Base-by-base conservation (phyloP, 2,888 invertebrate species). In the Exocentrus adspersus region DNA sequence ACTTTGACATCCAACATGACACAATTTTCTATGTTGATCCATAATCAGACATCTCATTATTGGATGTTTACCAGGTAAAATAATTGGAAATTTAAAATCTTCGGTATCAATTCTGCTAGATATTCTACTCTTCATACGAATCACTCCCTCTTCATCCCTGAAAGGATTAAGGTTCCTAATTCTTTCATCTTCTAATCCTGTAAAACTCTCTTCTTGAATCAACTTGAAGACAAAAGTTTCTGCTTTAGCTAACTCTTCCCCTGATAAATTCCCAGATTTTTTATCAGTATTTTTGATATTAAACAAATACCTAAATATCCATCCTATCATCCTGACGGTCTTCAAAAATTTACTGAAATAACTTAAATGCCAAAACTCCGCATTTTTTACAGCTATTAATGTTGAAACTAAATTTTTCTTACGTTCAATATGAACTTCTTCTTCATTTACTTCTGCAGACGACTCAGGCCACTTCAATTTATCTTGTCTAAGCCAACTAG, bases 401-500 rank as follows among this genome's bases (percentile, higher is more conserved):
- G 52, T 19, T 30, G 45, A 45, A n/a, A 45, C 37, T n/a, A 30
- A 51, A 30, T 21, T 60, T 2, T 21, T 28, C 45, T 52, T 60
- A 17, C 46, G 43, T 14, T 51, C 42, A 9, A 16, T 19, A 2
- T 30, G 52, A n/a, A 12, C 2, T 12, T 24, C 32, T 32, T 46
- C 32, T 37, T 57, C 37, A 30, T 48, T 14, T 20, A 46, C 9
- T 5, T 17, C 37, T 57, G 30, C 19, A 1, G 24, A 3, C 16
- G 16, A 12, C 1, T 16, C 1, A 0, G 57, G 57, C 57, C 57
- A 57, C 1, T 57, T 20, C 2, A 14, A 5, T 56, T 7, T 17
- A n/a, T 12, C 14, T 37, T 37, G 14, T 12, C 14, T 1, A 3
- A 65, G 43, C 69, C 69, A 79, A 4, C 50, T 16, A 5, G 78